Base-by-base conservation (phyloP, 2,888 invertebrate species). In the Proisotoma minuta region DNA sequence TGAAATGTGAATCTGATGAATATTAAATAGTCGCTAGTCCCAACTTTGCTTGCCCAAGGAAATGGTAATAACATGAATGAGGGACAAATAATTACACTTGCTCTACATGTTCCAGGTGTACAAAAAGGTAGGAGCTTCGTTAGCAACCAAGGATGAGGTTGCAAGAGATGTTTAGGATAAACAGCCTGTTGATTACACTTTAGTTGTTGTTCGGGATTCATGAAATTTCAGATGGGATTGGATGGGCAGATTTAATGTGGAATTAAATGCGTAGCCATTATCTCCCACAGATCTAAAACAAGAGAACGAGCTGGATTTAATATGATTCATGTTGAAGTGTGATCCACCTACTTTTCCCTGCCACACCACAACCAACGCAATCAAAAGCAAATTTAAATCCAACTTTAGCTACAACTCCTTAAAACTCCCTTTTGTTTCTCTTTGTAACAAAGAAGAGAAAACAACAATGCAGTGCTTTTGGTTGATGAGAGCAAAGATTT, bases 361-460 rank as follows among this genome's bases (percentile, higher is more conserved):
- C 34, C 34, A 34, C 34, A 8, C 8, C 8, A 15, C n/a, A n/a
- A n/a, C n/a, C n/a, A n/a, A n/a, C n/a, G n/a, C n/a, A n/a, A n/a
- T n/a, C n/a, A n/a, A n/a, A n/a, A n/a, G n/a, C n/a, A n/a, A 34
- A 8, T 34, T 34, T 34, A 34, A 34, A 8, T 15, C 34, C 15
- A 15, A 10, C n/a, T 27, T 26, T 8, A 15, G 8, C 52, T 12
- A 59, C 66, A 66, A 63, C 63, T 66, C 61, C 59, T 63, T 66
- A 66, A 63, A 61, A 66, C 63, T 63, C 56, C 59, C 63, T 63
- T 66, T 61, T 66, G 63, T 66, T 63, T 66, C 61, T 63, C 50
- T 64, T 66, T 66, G 66, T 66, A n/a, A n/a, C n/a, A n/a, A n/a
- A n/a, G n/a, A n/a, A n/a, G n/a, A n/a, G n/a, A n/a, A n/a, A n/a